phyloP scores from a whole-genome alignment of 1,140 invertebrate genomes.

The Solenopsis invicta region DNA sequence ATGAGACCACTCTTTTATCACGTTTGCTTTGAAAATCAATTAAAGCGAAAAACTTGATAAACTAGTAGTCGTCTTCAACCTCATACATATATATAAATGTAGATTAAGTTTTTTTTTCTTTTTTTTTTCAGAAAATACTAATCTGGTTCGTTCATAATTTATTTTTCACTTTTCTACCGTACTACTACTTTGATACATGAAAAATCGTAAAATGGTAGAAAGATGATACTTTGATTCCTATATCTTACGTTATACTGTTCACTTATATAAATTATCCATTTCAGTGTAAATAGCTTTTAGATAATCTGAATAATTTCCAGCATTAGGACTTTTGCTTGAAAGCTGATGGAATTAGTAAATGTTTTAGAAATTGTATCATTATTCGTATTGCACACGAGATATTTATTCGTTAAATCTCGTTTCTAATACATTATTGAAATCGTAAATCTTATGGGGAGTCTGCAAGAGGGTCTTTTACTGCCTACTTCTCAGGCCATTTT shows the following conservation, averaged over 20 bases:
- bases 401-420: background rate
- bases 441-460: background rate
- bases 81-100: background rate
- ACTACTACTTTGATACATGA: background rate
- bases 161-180: background rate
- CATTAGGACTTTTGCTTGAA: background rate
- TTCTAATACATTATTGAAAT: background rate
- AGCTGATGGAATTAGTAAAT: background rate
- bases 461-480: background rate
- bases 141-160: background rate
- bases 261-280: constrained; percentile 37
- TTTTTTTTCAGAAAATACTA: constrained; percentile 1
- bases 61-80: background rate
- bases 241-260: constrained; percentile 20
- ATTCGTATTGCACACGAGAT: background rate
- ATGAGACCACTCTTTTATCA: background rate
- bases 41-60: constrained; percentile 1
- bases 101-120: background rate
- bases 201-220: constrained; percentile 35
- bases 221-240: constrained; percentile 11
- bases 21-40: background rate
- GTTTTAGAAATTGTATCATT: background rate
- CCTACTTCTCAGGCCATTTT: background rate
- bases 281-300: background rate
- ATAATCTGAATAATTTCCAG: background rate